Base-by-base conservation (phyloP, 2,113 vertebrate species). In the Parus major region DNA sequence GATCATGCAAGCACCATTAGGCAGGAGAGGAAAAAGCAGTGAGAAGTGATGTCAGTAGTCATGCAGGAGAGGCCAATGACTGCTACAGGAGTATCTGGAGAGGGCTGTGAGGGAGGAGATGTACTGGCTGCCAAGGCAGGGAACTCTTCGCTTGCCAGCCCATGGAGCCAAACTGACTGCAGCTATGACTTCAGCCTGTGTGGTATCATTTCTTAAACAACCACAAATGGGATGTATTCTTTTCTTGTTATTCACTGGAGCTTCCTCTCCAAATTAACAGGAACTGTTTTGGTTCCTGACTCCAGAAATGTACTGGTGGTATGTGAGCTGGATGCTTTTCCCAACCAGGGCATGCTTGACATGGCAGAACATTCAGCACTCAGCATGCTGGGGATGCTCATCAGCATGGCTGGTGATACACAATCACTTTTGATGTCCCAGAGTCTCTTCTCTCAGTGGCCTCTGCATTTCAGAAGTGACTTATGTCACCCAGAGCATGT, bases 331-430 rank as follows among this genome's bases (percentile, higher is more conserved):
- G 44, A 55, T 42, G 29, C 12, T 90, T 87, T 61, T 82, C 22
- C 29, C n/a, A 44, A 1, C 27, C 8, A 41, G 35, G 11, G 17
- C 15, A 11, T 0, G 0, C 11, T 27, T 82, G 33, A 50, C 29
- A 19, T 14, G 33, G 52, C n/a, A 71, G 61, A 44, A 68, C 1
- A 2, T 59, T 66, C 25, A 46, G 21, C 22, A 42, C 16, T 50
- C 44, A 25, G 39, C 31, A 9, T 17, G 7, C 15, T 73, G 31
- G 25, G n/a, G 31, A n/a, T 24, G 44, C 24, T 68, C n/a, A 31
- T 41, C 29, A 76, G 35, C 21, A 35, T 3, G 25, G 15, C 7
- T 78, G 46, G 12, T 23, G 15, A 49, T 12, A 73, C 12, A 52
- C 4, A 22, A 3, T 13, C 1, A 0, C 11, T 28, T 33, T 7